Base-by-base conservation (phyloP, 1,140 invertebrate genomes). In the Anagrus nilaparvatae region DNA sequence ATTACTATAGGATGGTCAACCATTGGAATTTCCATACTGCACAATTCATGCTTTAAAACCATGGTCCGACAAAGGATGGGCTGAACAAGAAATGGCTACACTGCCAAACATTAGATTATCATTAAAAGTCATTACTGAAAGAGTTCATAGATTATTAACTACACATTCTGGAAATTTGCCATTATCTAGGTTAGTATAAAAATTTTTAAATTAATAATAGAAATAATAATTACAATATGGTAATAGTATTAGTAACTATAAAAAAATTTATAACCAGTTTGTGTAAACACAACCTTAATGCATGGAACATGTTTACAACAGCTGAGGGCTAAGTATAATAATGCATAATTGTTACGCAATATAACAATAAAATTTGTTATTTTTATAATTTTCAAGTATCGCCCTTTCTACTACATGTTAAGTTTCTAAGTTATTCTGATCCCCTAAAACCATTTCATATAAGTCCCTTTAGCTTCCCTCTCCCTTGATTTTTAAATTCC, bases 101-200 rank as follows among this genome's bases (percentile, higher is more conserved):
- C 59, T 90, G 36, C 87, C 87, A 0, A 80, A 81, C 58, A 77
- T 91, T 1, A 76, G 65, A 41, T 75, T 87, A 48, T 72, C 77
- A 24, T 59, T 89, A 13, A 72, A 78, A 30, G 52, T 71, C 21
- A 73, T 91, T 16, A 65, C 75, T 10, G 60, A 71, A 30, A 75
- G 79, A 50, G 69, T 84, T 23, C 73, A 82, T 51, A 71, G 72
- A 33, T 62, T 91, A 32, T 52, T 91, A 36, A 64, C 74, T 10
- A 68, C 75, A 16, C 85, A 89, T 59, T 72, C 77, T 55, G 82
- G 82, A 31, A 70, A 63, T 49, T 60, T 88, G 49, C 82, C 82
- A 17, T 59, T 89, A 4, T 72, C 79, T 46, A 87, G 80, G 80
- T 83, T 60, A 47, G 2, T 16, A n/a, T n/a, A n/a, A n/a, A n/a